A percentile compares a stretch with the other conserved stretches of the same genome.
Evolutionary conservation across 35 echinoderm and acorn worm species (phyloP).

Genomic region (Chiridota heheva): DNA sequence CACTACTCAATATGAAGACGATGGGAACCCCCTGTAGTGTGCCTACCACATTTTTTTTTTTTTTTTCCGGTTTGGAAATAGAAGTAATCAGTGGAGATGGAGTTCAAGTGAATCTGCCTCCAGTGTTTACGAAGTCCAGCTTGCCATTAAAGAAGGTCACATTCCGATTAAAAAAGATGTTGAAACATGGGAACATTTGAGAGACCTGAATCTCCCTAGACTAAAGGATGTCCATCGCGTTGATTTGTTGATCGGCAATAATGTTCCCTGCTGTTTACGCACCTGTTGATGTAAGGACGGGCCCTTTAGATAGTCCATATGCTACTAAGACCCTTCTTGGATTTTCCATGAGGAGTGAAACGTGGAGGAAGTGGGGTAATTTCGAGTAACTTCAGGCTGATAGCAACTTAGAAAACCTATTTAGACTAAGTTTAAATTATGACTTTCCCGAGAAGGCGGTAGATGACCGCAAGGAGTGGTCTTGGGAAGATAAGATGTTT

Average conservation of each 20-base stretch:
- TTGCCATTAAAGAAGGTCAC: constrained; percentile 10
- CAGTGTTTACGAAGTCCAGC: constrained; percentile 10
- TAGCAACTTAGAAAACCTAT: constrained; percentile 2
- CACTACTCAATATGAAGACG: background rate
- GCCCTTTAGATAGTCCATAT: constrained; percentile 38
- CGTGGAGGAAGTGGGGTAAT: background rate
- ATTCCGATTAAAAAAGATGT: constrained; percentile 40
- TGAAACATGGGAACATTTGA: constrained; percentile 34
- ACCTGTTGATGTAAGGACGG: constrained; percentile 41
- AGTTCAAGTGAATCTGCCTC: background rate
- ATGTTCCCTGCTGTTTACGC: constrained; percentile 56
- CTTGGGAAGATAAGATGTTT: constrained; percentile 56
- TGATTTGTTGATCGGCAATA: constrained; percentile 64
- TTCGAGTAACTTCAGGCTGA: constrained; percentile 17
- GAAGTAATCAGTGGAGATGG: background rate
- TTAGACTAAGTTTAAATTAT: constrained; percentile 21
- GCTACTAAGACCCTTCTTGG: constrained; percentile 38
- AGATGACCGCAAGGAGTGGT: constrained; percentile 50
- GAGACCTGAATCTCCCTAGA: constrained; percentile 20
- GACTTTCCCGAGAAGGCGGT: constrained; percentile 58
- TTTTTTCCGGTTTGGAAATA: background rate
- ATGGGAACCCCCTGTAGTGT: background rate
- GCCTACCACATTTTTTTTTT: background rate
- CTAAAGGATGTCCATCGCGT: constrained; percentile 34
- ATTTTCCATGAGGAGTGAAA: constrained; percentile 33